Percentiles rank a stretch among this genome's conserved stretches.
Conservation (phyloP, 2,113 vertebrate species). For the Cricetomys ansorgei region DNA sequence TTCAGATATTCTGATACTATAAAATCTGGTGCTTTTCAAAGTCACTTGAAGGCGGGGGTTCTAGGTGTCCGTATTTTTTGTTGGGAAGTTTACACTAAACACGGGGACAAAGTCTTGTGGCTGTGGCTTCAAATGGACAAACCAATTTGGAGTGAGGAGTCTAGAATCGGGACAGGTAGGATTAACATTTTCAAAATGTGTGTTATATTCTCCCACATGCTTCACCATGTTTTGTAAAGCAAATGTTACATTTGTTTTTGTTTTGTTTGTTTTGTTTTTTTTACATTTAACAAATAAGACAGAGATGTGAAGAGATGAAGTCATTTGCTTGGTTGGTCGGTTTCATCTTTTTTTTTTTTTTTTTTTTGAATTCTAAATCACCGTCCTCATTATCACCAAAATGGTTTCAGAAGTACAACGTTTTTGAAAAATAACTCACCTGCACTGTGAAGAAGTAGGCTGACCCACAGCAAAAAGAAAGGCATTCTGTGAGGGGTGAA, state of each 20-base stretch:
- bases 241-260: not conserved
- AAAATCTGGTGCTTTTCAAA: not conserved
- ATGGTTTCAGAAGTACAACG: conserved; percentile 47
- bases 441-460: conserved; percentile 37
- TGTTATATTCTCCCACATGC: not conserved
- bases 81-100: not conserved
- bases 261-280: too few relatives aligned
- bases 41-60: not conserved
- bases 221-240: not conserved
- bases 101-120: not conserved
- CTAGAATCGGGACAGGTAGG: conserved; percentile 1
- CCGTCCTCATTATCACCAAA: not conserved
- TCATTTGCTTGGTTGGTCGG: not conserved
- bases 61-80: not conserved
- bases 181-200: conserved; percentile 8
- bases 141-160: not conserved
- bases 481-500: conserved; percentile 61
- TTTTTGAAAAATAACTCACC: conserved; percentile 61
- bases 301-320: not conserved
- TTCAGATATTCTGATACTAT: conserved; percentile 34
- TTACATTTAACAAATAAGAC: conserved; percentile 21
- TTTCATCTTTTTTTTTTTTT: not conserved
- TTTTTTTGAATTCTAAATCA: not conserved
- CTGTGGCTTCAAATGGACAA: conserved; percentile 6
- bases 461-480: conserved; percentile 52